These are phyloP conservation scores for Epistrophe grossulariae DNA, from an alignment of 2,888 invertebrate species.

Conservation along the genomic window DNA sequence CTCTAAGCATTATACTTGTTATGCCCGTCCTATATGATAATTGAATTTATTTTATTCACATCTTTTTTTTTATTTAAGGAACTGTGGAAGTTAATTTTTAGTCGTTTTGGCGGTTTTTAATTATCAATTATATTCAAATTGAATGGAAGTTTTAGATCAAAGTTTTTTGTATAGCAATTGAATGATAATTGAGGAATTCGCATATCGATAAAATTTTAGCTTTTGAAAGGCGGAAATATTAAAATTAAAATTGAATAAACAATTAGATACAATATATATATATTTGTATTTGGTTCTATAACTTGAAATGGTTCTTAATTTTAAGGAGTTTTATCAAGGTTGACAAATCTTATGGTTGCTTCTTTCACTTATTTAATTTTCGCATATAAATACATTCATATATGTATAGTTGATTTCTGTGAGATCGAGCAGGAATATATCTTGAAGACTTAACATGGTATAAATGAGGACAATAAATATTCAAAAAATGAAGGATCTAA, in stretches of 20 bases:
- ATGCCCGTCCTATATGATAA: background rate
- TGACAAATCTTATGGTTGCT: background rate
- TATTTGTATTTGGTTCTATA: slow-evolving; percentile 5
- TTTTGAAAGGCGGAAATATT: slow-evolving; percentile 54
- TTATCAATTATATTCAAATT: slow-evolving; percentile 49
- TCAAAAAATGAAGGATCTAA: slow-evolving; percentile 35
- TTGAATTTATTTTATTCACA: slow-evolving; percentile 18
- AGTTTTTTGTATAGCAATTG: background rate
- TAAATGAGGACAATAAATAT: background rate
- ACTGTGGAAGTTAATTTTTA: slow-evolving; percentile 11
- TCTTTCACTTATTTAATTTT: background rate
- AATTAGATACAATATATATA: background rate
- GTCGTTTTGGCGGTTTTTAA: slow-evolving; percentile 32
- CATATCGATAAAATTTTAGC: background rate
- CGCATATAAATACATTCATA: background rate
- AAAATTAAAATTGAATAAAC: slow-evolving; percentile 2
- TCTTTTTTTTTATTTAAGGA: background rate
- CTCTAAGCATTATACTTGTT: slow-evolving; percentile 40
- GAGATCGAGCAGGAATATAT: no score
- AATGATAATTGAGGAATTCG: slow-evolving; percentile 20
- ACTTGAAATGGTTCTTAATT: slow-evolving; percentile 32
- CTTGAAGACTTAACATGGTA: background rate
- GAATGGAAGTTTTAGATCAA: slow-evolving; percentile 31
- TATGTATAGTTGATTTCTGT: background rate
- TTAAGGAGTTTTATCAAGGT: slow-evolving; percentile 43